Evolutionary conservation across 2,888 invertebrate genomes (phyloP).

Genomic region (Rhingia campestris): DNA sequence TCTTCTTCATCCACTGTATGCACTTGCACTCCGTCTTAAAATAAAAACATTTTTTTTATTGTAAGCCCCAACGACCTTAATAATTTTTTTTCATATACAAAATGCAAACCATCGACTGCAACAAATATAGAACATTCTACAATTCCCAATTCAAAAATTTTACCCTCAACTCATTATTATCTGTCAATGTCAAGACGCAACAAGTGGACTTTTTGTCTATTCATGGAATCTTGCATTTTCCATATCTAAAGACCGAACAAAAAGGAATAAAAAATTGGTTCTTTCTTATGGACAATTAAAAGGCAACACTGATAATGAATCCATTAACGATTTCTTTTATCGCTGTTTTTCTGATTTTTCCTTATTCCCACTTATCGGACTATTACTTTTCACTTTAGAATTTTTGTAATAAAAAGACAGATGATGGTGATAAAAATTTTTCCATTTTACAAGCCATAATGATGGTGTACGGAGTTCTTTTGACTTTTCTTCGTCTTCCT

Average conservation of each 20-base stretch:
- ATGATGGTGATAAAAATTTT: slow-evolving; percentile 44
- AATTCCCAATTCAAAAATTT: background rate
- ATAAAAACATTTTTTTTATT: no score
- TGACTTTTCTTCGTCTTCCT: background rate
- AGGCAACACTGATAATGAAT: slow-evolving; percentile 55
- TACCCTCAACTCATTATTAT: slow-evolving; percentile 26
- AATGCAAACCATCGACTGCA: no score
- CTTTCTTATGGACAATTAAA: slow-evolving; percentile 36
- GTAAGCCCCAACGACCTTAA: no score
- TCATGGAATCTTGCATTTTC: slow-evolving; percentile 1
- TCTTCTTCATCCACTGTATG: no score
- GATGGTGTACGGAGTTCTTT: slow-evolving; percentile 8
- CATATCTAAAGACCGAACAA: background rate
- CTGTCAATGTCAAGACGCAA: slow-evolving; percentile 35
- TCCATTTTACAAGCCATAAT: slow-evolving; percentile 17
- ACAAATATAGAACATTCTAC: no score
- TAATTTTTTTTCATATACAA: no score
- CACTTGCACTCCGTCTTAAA: no score
- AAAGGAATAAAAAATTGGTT: slow-evolving; percentile 27
- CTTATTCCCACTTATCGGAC: slow-evolving; percentile 43
- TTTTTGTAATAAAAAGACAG: slow-evolving; percentile 19
- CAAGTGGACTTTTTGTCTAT: background rate
- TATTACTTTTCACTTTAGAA: slow-evolving; percentile 34
- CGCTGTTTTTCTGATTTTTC: slow-evolving; percentile 5
- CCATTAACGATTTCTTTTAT: slow-evolving; percentile 44